Evolutionary conservation across 1,140 invertebrate genomes (phyloP).

Genomic region (Orchesella cincta): DNA sequence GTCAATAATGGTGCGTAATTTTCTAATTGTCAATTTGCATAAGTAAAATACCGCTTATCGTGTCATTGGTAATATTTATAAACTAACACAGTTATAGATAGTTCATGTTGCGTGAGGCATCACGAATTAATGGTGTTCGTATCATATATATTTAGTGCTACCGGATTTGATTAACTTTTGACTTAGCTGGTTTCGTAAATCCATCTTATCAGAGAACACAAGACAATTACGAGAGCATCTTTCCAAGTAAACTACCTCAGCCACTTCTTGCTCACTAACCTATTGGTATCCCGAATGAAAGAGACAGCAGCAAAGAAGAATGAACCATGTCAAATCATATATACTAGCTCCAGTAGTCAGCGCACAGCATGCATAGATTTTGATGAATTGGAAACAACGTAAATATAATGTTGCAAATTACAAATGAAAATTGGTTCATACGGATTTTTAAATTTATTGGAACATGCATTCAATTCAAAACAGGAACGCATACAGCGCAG

Average conservation of each 20-base stretch:
- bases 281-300: conserved; percentile 74
- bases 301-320: conserved; percentile 61
- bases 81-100: too few relatives aligned
- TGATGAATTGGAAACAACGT: conserved; percentile 74
- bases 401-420: too few relatives aligned
- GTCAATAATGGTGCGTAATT: conserved; percentile 70
- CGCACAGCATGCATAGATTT: conserved; percentile 68
- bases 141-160: too few relatives aligned
- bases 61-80: background rate
- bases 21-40: background rate
- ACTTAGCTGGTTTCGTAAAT: conserved; percentile 84
- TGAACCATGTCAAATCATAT: conserved; percentile 72
- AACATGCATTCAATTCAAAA: background rate
- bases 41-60: too few relatives aligned
- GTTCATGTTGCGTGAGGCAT: too few relatives aligned
- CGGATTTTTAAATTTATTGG: background rate
- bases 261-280: conserved; percentile 82
- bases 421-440: conserved; percentile 49
- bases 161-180: too few relatives aligned
- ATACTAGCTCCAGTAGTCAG: conserved; percentile 82
- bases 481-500: conserved; percentile 7
- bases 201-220: conserved; percentile 71
- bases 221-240: conserved; percentile 80
- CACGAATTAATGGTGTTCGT: too few relatives aligned
- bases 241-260: conserved; percentile 80